A percentile compares a stretch with the other conserved stretches of the same genome.
These are phyloP conservation scores for Bimastos eiseni DNA, from an alignment of 2,888 invertebrate genomes.

Conservation along the genomic window DNA sequence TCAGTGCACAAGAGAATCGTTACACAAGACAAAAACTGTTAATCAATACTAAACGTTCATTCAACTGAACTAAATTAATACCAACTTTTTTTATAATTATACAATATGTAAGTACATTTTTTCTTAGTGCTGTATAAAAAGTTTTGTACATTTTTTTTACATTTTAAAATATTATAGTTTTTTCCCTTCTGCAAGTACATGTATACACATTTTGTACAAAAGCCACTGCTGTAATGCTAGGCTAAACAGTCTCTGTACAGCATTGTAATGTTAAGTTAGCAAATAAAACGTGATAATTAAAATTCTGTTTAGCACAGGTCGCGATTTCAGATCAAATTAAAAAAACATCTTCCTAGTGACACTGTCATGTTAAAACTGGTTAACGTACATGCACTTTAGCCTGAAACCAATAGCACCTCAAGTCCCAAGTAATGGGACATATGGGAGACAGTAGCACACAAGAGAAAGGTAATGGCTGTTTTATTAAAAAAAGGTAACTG, in stretches of 20 bases:
- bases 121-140: constrained; percentile 10
- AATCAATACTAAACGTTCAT: neutral
- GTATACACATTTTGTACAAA: neutral
- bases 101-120: constrained; percentile 10
- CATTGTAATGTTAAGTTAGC: neutral
- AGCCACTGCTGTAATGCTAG: neutral
- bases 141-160: constrained; percentile 24
- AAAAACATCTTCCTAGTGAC: neutral
- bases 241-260: neutral
- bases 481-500: neutral
- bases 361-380: neutral
- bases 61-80: constrained; percentile 18
- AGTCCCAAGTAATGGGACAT: neutral
- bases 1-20: neutral
- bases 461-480: neutral
- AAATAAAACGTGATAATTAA: neutral
- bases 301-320: neutral
- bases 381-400: neutral
- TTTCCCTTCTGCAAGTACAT: neutral
- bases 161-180: neutral
- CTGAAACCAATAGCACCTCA: neutral
- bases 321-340: constrained; percentile 13
- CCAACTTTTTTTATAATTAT: neutral
- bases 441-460: neutral
- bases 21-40: constrained; percentile 8